Base-by-base conservation (phyloP, 2,888 invertebrate genomes). In the Aproaerema taeniolella region DNA sequence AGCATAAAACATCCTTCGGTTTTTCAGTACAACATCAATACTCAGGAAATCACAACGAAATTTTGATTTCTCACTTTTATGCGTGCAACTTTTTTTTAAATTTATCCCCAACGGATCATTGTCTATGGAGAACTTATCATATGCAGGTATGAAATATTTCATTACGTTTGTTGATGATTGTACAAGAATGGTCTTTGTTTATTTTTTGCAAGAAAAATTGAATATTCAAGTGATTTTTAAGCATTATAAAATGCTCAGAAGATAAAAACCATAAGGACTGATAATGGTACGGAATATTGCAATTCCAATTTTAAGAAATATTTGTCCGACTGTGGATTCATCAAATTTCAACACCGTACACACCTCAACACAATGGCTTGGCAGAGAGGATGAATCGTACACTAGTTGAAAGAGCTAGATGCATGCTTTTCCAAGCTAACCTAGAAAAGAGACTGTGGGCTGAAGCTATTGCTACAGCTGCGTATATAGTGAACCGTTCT, bases 321-420 rank as follows among this genome's bases (percentile, higher is more conserved):
- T 12, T 32, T 49, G 24, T n/a, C n/a, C n/a, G n/a, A n/a, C n/a
- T n/a, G n/a, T n/a, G n/a, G n/a, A 28, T 13, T 1, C 57, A 61
- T 35, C 49, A 58, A 32, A 46, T 45, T 0, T 48, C 53, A 0
- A 46, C 52, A 3, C 49, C 64, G 0, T 53, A 61, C 26, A 59
- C 52, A 1, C 61, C 61, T 1, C 50, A 66, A 38, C 56, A 60
- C 28, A 70, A 65, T 49, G 67, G 61, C 1, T 8, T 56, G 1
- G 50, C 62, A 2, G 68, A 70, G 36, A 28, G 61, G 2, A 45
- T 47, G 46, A 51, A 50, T 31, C 31, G 50, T 9, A 50, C 49
- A 2, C 20, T 50, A 7, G 47, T 49, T 2, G 52, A 50, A 31
- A 16, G 38, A 12, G 49, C 52, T 9, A 42, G 40, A 11, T 50